A percentile compares a stretch with the other conserved stretches of the same genome.
These are phyloP conservation scores for Rhabdomys pumilio DNA, from an alignment of 2,797 vertebrate genomes.

Conservation along the genomic window DNA sequence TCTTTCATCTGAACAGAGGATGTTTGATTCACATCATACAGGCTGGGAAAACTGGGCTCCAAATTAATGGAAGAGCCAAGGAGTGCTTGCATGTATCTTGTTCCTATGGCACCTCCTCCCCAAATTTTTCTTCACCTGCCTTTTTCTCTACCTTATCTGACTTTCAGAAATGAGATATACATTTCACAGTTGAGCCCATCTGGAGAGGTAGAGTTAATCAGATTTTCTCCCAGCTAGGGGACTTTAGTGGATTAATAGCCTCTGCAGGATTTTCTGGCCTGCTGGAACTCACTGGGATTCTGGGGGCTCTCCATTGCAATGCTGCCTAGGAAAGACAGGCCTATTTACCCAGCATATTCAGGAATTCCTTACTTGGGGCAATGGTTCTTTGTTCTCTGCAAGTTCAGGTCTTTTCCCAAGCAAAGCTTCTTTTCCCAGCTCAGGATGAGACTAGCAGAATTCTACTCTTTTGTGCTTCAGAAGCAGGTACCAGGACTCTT, in stretches of 20 bases:
- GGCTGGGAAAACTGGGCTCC: conserved; percentile 5
- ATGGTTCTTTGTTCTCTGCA: conserved; percentile 14
- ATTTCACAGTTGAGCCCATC: conserved; percentile 77
- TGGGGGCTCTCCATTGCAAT: background rate
- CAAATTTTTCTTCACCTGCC: background rate
- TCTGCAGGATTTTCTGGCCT: conserved; percentile 79
- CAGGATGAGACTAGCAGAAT: background rate
- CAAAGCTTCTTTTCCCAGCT: background rate
- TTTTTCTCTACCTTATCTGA: conserved; percentile 62
- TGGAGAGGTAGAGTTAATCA: conserved; percentile 84
- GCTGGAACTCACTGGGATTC: conserved; percentile 73
- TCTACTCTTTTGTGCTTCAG: too few species aligned
- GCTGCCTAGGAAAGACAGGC: background rate
- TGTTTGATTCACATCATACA: background rate
- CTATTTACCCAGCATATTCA: background rate
- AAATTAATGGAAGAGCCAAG: background rate
- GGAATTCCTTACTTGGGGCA: background rate
- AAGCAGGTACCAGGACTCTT: background rate
- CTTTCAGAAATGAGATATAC: conserved; percentile 63
- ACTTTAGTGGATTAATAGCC: conserved; percentile 83
- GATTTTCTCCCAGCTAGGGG: conserved; percentile 78
- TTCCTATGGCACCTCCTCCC: background rate
- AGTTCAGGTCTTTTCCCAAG: conserved; percentile 1
- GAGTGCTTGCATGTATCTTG: background rate
- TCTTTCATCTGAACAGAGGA: background rate